A percentile compares a stretch with the other conserved stretches of the same genome.
phyloP scores from a whole-genome alignment of 1,140 invertebrate species.

The Drosophila saltans region DNA sequence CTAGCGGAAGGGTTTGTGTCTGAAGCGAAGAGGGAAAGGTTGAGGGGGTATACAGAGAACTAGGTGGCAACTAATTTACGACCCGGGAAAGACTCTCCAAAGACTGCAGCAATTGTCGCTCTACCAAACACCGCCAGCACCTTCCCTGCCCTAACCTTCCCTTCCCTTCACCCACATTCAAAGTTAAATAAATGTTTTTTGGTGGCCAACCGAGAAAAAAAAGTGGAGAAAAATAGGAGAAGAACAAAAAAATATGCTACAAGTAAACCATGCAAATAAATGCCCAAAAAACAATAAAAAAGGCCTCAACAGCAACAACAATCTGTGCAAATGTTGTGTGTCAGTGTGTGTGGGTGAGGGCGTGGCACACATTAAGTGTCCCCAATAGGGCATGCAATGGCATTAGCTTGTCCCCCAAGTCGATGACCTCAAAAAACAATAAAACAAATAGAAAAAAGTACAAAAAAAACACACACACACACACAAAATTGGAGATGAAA shows the following conservation, averaged over 20 bases:
- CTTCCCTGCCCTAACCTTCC: background rate
- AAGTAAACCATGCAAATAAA: constrained; percentile 73
- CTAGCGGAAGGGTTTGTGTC: background rate
- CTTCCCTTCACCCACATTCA: background rate
- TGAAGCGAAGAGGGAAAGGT: constrained; percentile 8
- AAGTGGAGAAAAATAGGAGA: background rate
- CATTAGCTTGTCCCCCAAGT: constrained; percentile 34
- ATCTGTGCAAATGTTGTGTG: constrained; percentile 6
- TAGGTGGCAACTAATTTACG: constrained; percentile 68
- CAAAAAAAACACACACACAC: constrained; percentile 24
- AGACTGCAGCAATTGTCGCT: constrained; percentile 69
- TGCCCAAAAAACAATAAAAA: constrained; percentile 46
- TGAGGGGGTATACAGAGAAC: background rate
- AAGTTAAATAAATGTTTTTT: constrained; percentile 58
- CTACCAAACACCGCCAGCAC: constrained; percentile 16
- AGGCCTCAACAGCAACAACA: constrained; percentile 40
- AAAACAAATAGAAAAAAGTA: constrained; percentile 3
- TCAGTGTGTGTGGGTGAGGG: constrained; percentile 29
- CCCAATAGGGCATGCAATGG: constrained; percentile 61
- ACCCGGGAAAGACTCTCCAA: constrained; percentile 69
- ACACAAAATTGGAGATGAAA: background rate
- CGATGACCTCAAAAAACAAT: constrained; percentile 30
- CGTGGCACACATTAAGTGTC: constrained; percentile 67
- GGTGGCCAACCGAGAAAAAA: constrained; percentile 38
- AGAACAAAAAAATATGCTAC: constrained; percentile 51